These are phyloP conservation scores for Actinemys pallida DNA, from an alignment of 2,113 vertebrate species.

Conservation along the genomic window DNA sequence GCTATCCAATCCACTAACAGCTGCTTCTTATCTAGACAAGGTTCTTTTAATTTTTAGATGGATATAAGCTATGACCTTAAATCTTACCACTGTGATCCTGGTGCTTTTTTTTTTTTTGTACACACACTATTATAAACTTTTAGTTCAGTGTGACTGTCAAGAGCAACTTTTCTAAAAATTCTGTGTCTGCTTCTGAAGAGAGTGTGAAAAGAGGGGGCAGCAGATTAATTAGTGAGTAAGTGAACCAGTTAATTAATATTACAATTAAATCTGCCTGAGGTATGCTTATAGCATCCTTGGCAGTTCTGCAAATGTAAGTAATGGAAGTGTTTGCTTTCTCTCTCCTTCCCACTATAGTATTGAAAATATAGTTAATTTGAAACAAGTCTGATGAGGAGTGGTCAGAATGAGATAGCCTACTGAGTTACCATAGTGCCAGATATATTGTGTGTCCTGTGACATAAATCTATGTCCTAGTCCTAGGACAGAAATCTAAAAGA, in stretches of 20 bases:
- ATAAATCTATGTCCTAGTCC: slow-evolving; percentile 26
- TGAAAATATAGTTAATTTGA: slow-evolving; percentile 40
- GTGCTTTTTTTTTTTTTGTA: neutral
- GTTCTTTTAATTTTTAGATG: neutral
- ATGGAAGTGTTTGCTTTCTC: slow-evolving; percentile 61
- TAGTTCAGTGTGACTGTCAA: neutral
- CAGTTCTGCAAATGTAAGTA: slow-evolving; percentile 64
- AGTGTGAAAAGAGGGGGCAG: slow-evolving; percentile 59
- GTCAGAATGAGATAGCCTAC: slow-evolving; percentile 47
- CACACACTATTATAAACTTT: neutral
- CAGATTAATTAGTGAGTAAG: slow-evolving; percentile 78
- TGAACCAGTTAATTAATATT: slow-evolving; percentile 79
- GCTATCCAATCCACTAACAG: neutral
- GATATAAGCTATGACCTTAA: neutral
- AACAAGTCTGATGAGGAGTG: slow-evolving; percentile 34
- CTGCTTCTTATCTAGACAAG: neutral
- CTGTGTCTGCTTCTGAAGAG: slow-evolving; percentile 51
- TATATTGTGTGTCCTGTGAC: slow-evolving; percentile 43
- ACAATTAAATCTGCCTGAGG: slow-evolving; percentile 79
- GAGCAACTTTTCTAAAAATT: slow-evolving; percentile 50
- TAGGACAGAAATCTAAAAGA: slow-evolving; percentile 38
- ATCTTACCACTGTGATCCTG: neutral
- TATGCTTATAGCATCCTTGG: slow-evolving; percentile 66
- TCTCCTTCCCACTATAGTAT: slow-evolving; percentile 34
- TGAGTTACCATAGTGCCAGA: slow-evolving; percentile 62